Evolutionary conservation across 2,888 invertebrate genomes (phyloP).

Genomic region (Aproaerema taeniolella): DNA sequence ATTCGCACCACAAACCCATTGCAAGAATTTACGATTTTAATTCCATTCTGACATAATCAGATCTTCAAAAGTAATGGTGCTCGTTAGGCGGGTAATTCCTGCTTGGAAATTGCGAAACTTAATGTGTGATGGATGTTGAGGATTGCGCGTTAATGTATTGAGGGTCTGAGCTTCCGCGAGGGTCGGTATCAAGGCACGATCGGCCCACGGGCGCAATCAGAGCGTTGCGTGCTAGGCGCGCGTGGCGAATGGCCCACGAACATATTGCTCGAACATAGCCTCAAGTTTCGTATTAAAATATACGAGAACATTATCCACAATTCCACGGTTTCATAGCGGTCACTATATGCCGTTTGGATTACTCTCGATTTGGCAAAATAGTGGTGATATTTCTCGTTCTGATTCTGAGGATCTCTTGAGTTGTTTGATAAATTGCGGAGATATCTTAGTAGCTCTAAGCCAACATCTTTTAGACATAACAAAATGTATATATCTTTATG

Average conservation of each 20-base stretch:
- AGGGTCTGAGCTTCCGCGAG: constrained; percentile 27
- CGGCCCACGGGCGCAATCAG: constrained; percentile 33
- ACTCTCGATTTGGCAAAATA: too few species aligned
- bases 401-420: too few species aligned
- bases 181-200: constrained; percentile 31
- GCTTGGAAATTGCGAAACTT: constrained; percentile 26
- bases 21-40: too few species aligned
- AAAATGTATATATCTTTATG: too few species aligned
- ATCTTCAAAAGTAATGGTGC: constrained; percentile 8
- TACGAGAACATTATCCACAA: too few species aligned
- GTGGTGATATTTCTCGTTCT: too few species aligned
- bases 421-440: too few species aligned
- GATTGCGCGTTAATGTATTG: constrained; percentile 23
- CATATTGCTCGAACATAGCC: constrained; percentile 1
- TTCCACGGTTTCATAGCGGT: too few species aligned
- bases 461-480: too few species aligned
- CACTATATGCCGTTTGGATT: too few species aligned
- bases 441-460: too few species aligned
- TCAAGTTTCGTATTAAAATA: not conserved
- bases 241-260: constrained; percentile 10
- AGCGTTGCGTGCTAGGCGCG: constrained; percentile 36
- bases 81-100: constrained; percentile 5
- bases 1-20: too few species aligned
- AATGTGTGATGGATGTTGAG: constrained; percentile 29
- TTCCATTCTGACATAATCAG: constrained; percentile 5